Base-by-base conservation (phyloP, 2,888 invertebrate genomes). In the Coleophora deauratella region DNA sequence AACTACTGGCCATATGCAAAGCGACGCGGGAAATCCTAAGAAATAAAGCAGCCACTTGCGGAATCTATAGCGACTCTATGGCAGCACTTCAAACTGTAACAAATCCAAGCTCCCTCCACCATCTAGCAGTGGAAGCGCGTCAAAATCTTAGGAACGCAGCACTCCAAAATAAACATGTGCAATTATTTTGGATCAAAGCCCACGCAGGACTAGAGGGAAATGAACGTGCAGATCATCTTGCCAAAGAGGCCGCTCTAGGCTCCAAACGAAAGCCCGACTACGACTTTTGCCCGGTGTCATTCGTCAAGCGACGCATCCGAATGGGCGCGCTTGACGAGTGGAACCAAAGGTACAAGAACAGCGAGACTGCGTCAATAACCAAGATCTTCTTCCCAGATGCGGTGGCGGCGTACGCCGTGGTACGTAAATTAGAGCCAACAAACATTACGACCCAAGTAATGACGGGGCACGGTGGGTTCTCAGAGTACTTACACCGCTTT, bases 381-480 rank as follows among this genome's bases (percentile, higher is more conserved):
- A 21, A 21, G 6, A 21, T 21, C 3, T 21, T 21, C 21, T 21
- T 21, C 21, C 21, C 21, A 21, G 21, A 21, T 21, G 21, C 21
- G 6, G 21, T 21, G 3, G 21, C 3, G 21, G 21, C 21, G 3
- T 6, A 21, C 6, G 21, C 21, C 3, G 6, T 21, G 3, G 6
- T 21, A 3, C 3, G 6, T 4, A 21, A 21, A 6, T 4, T 21
- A 3, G 6, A 21, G 6, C 21, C 21, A 6, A 21, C 21, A 4
- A 6, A 21, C 6, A 21, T 6, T 4, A 4, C 6, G 21, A 21
- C 21, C 3, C 21, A 21, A 6, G 9, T 35, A 2, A 6, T 41
- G 13, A 41, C 38, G 8, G 44, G 39, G 8, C 35, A 33, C 27
- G 46, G 28, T 34, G 41, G 39, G 9, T 44, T 31, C 39, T 47